phyloP scores from a whole-genome alignment of 2,113 vertebrate genomes.

The Lucifuga dentata region DNA sequence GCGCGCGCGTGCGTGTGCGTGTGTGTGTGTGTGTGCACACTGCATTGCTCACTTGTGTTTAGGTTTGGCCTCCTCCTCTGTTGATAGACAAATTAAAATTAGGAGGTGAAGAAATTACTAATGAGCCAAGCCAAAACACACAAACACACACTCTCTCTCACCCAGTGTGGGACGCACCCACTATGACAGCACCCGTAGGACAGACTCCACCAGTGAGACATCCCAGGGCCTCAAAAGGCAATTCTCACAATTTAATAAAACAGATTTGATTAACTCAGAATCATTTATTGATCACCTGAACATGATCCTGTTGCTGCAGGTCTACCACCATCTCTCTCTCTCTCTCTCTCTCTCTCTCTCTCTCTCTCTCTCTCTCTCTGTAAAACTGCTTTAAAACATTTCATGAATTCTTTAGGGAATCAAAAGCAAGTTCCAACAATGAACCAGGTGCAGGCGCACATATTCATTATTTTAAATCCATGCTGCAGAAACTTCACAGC shows the following conservation, averaged over 20 bases:
- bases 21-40: background rate
- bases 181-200: conserved; percentile 13
- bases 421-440: background rate
- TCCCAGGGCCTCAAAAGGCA: conserved; percentile 71
- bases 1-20: background rate
- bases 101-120: background rate
- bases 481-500: too few relatives aligned
- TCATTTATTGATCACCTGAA: conserved; percentile 3
- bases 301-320: background rate
- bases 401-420: background rate
- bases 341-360: background rate
- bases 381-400: background rate
- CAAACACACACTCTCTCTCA: background rate
- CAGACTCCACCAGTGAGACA: conserved; percentile 31
- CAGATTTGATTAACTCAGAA: background rate
- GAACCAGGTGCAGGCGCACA: background rate
- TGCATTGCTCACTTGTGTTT: conserved; percentile 75
- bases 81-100: conserved; percentile 3
- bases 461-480: background rate
- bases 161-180: background rate
- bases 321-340: background rate
- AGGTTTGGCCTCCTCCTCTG: conserved; percentile 76
- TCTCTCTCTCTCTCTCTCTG: background rate
- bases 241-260: background rate
- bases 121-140: conserved; percentile 9